Conservation (phyloP, 2,797 vertebrate genomes). For the Aselliscus stoliczkanus region DNA sequence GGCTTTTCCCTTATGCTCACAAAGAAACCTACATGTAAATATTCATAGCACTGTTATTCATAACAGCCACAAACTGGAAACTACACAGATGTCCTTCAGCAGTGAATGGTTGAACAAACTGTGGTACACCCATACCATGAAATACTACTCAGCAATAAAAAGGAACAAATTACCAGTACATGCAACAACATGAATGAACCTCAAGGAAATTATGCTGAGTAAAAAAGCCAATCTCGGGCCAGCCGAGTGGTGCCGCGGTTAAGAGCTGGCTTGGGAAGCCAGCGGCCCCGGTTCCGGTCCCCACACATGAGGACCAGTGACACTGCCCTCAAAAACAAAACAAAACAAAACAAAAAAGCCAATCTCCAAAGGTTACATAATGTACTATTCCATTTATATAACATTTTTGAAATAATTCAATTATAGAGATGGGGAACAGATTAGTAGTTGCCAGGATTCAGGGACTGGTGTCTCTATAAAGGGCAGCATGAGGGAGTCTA, state of each 20-base stretch:
- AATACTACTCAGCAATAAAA: background rate
- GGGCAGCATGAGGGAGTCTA: background rate
- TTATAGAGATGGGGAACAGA: background rate
- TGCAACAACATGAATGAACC: background rate
- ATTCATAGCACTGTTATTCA: background rate
- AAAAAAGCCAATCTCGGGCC: background rate
- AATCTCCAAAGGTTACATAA: background rate
- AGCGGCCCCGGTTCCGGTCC: too few species aligned
- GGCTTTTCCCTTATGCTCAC: background rate
- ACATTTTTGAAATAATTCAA: background rate
- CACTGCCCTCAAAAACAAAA: too few species aligned
- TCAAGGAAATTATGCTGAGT: background rate
- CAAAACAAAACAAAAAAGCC: too few species aligned
- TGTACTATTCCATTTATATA: background rate
- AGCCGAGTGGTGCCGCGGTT: too few species aligned
- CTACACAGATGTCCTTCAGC: background rate
- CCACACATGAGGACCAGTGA: too few species aligned
- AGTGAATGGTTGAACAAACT: background rate
- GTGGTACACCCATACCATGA: accelerated
- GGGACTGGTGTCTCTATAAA: background rate
- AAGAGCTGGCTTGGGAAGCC: too few species aligned
- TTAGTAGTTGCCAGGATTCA: background rate
- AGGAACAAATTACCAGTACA: background rate
- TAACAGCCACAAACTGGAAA: background rate
- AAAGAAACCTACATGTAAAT: background rate